Percentiles rank a stretch among this genome's conserved stretches.
These are phyloP conservation scores for Eidolon helvum DNA, from an alignment of 2,113 vertebrate species.

Conservation along the genomic window DNA sequence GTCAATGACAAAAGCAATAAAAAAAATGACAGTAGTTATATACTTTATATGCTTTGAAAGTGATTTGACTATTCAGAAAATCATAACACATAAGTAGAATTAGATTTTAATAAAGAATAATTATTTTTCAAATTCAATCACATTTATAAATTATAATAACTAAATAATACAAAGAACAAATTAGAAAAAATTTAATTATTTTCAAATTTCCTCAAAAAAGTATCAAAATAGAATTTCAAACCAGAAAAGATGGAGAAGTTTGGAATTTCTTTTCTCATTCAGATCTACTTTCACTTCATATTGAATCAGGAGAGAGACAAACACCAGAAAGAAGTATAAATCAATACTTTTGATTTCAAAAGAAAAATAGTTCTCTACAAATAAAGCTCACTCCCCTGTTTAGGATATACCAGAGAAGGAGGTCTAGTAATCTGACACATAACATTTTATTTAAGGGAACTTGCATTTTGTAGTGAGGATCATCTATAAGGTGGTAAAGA, in stretches of 20 bases:
- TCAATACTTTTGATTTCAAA: slow-evolving; percentile 56
- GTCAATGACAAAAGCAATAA: not conserved
- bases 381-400: not conserved
- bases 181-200: not conserved
- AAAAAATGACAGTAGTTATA: not conserved
- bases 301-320: not conserved
- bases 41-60: not conserved
- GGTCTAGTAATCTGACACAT: not conserved
- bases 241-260: not conserved
- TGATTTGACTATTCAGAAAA: not conserved
- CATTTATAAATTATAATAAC: not conserved
- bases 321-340: slow-evolving; percentile 18
- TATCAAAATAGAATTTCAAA: not conserved
- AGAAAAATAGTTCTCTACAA: slow-evolving; percentile 35
- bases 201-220: not conserved
- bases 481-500: not conserved
- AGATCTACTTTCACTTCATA: slow-evolving; percentile 35
- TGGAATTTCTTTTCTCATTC: slow-evolving; percentile 48
- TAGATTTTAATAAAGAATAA: not conserved
- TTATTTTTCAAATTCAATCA: not conserved
- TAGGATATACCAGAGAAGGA: not conserved
- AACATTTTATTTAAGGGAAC: slow-evolving; percentile 24
- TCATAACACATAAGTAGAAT: not conserved
- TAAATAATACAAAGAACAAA: not conserved
- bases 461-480: slow-evolving; percentile 17